Evolutionary conservation across 2,888 invertebrate species (phyloP).

Genomic region (Miltochrista miniata): DNA sequence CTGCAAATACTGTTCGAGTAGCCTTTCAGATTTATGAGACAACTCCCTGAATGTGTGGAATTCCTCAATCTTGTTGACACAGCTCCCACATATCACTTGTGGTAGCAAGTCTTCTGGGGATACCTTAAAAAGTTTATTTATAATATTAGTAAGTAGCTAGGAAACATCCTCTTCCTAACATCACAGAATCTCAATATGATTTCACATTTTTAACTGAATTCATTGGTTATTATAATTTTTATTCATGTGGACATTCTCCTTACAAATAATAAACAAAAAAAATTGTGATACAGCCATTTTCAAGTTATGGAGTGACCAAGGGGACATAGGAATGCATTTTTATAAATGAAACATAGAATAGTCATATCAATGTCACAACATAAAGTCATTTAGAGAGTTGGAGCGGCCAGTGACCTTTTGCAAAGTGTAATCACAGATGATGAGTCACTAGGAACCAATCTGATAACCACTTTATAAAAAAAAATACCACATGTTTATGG

Average conservation of each 20-base stretch:
- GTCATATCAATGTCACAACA: slow-evolving; percentile 51
- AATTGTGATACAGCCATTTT: too few relatives aligned
- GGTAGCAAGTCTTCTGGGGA: slow-evolving; percentile 90
- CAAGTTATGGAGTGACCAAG: too few relatives aligned
- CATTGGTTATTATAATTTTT: too few relatives aligned
- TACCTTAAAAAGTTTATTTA: slow-evolving; percentile 82
- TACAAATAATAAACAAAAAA: too few relatives aligned
- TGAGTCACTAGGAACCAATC: slow-evolving; percentile 70
- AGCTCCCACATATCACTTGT: slow-evolving; percentile 89
- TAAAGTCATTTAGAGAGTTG: slow-evolving; percentile 58
- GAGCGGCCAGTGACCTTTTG: slow-evolving; percentile 76
- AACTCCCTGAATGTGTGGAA: slow-evolving; percentile 90
- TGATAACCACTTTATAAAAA: slow-evolving; percentile 63
- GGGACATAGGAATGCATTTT: too few relatives aligned
- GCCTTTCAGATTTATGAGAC: slow-evolving; percentile 89
- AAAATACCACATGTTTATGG: slow-evolving; percentile 23
- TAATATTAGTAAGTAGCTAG: slow-evolving; percentile 33
- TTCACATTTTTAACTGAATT: too few relatives aligned
- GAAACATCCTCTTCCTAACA: too few relatives aligned
- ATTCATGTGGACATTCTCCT: too few relatives aligned
- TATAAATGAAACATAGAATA: slow-evolving; percentile 3
- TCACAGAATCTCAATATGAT: too few relatives aligned
- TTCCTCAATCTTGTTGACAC: slow-evolving; percentile 89
- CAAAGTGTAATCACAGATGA: slow-evolving; percentile 72
- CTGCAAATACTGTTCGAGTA: slow-evolving; percentile 89